These are phyloP conservation scores for Parapristionchus giblindavisi DNA, from an alignment of 2,888 invertebrate genomes.

Conservation along the genomic window DNA sequence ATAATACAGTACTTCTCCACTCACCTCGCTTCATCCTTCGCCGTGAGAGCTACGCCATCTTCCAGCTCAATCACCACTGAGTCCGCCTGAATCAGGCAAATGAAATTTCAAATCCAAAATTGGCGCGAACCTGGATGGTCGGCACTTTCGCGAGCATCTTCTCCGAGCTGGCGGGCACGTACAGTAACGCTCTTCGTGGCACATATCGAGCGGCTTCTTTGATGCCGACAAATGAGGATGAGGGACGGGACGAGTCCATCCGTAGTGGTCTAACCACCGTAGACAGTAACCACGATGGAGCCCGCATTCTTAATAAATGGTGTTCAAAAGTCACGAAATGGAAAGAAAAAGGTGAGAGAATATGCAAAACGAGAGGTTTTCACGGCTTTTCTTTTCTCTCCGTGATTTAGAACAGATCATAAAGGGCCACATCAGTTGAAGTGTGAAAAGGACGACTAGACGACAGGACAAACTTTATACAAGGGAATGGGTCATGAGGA, in stretches of 20 bases:
- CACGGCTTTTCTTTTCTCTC: no score
- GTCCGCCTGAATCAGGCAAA: slow-evolving; percentile 74
- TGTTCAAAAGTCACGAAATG: no score
- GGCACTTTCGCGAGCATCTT: slow-evolving; percentile 77
- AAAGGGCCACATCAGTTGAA: no score
- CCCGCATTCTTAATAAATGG: no score
- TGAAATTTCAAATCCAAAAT: no score
- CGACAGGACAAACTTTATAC: no score
- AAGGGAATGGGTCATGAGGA: no score
- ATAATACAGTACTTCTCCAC: slow-evolving; percentile 61
- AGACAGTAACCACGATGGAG: not conserved
- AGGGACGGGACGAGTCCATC: not conserved
- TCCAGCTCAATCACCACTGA: slow-evolving; percentile 79
- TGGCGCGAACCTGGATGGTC: slow-evolving; percentile 71
- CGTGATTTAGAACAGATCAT: no score
- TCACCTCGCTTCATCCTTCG: slow-evolving; percentile 73
- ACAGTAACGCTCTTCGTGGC: slow-evolving; percentile 75
- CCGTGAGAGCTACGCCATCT: slow-evolving; percentile 78
- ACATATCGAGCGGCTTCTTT: slow-evolving; percentile 44
- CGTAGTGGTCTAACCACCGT: not conserved
- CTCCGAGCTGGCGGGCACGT: slow-evolving; percentile 78
- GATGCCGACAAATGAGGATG: slow-evolving; percentile 7
- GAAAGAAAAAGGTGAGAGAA: no score
- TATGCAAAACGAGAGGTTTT: no score
- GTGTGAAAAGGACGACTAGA: no score